Conservation (phyloP, 92 coral and sea anemone species). For the Actinernus sp. region DNA sequence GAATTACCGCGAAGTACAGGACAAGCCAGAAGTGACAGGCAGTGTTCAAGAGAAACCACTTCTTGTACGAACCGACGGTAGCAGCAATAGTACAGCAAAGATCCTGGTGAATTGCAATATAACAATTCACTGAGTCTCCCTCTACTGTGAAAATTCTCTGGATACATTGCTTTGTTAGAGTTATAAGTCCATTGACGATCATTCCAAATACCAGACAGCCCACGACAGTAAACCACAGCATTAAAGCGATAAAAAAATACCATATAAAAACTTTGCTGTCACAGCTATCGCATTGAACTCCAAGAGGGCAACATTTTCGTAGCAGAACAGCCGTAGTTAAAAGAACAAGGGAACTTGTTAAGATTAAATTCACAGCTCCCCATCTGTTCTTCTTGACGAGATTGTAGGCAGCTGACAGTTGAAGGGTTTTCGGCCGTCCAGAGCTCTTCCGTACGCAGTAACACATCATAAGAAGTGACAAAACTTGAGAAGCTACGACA, state of each 20-base stretch:
- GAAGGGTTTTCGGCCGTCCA: background rate
- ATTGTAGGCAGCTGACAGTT: slow-evolving; percentile 4
- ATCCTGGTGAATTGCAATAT: slow-evolving; percentile 47
- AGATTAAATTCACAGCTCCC: slow-evolving; percentile 30
- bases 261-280: slow-evolving; percentile 17
- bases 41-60: slow-evolving; percentile 46
- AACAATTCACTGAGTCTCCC: slow-evolving; percentile 29
- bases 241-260: slow-evolving; percentile 19
- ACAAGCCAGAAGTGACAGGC: slow-evolving; percentile 59
- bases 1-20: slow-evolving; percentile 9
- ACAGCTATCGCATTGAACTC: slow-evolving; percentile 11
- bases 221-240: slow-evolving; percentile 39
- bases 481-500: background rate
- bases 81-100: slow-evolving; percentile 26
- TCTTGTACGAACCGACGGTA: slow-evolving; percentile 19
- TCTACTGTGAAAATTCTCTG: slow-evolving; percentile 27
- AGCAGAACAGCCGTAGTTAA: slow-evolving; percentile 19
- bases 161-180: slow-evolving; percentile 14
- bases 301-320: slow-evolving; percentile 10
- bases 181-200: slow-evolving; percentile 26
- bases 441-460: background rate
- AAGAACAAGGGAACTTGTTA: slow-evolving; percentile 30
- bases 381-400: slow-evolving; percentile 31
- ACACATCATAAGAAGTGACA: background rate
- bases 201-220: slow-evolving; percentile 40